Evolutionary conservation across 2,888 invertebrate species (phyloP).

Genomic region (Hylaea fasciaria): DNA sequence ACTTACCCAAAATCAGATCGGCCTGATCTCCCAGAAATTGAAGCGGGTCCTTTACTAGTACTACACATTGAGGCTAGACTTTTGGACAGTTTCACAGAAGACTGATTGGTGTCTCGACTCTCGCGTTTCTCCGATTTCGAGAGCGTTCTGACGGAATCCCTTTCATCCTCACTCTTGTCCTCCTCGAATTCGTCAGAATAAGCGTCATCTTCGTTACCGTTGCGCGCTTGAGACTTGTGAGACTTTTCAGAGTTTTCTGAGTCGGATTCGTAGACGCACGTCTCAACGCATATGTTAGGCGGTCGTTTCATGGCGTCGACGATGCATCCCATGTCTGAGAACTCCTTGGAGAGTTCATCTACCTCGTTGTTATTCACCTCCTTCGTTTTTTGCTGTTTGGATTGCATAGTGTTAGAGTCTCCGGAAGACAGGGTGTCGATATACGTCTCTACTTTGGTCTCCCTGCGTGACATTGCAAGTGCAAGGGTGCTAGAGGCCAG

Average conservation of each 20-base stretch:
- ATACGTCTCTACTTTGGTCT: slow-evolving; percentile 62
- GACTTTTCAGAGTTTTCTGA: slow-evolving; percentile 46
- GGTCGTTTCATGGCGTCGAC: slow-evolving; percentile 73
- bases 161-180: slow-evolving; percentile 65
- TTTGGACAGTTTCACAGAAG: slow-evolving; percentile 63
- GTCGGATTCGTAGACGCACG: slow-evolving; percentile 70
- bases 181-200: slow-evolving; percentile 82
- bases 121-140: slow-evolving; percentile 51
- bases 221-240: slow-evolving; percentile 43
- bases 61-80: slow-evolving; percentile 67
- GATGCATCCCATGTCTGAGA: slow-evolving; percentile 79
- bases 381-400: slow-evolving; percentile 61
- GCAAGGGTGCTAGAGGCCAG: slow-evolving; percentile 67
- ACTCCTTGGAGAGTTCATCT: slow-evolving; percentile 74
- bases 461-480: slow-evolving; percentile 68
- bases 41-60: slow-evolving; percentile 52
- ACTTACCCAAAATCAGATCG: slow-evolving; percentile 73
- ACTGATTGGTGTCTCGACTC: slow-evolving; percentile 45
- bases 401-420: slow-evolving; percentile 70
- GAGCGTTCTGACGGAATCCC: slow-evolving; percentile 52
- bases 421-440: slow-evolving; percentile 71
- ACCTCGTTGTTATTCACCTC: slow-evolving; percentile 82
- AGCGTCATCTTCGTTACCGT: slow-evolving; percentile 61
- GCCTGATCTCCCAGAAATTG: slow-evolving; percentile 70
- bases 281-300: slow-evolving; percentile 75